These are phyloP conservation scores for Aquatica leii DNA, from an alignment of 2,888 invertebrate species.

Conservation along the genomic window DNA sequence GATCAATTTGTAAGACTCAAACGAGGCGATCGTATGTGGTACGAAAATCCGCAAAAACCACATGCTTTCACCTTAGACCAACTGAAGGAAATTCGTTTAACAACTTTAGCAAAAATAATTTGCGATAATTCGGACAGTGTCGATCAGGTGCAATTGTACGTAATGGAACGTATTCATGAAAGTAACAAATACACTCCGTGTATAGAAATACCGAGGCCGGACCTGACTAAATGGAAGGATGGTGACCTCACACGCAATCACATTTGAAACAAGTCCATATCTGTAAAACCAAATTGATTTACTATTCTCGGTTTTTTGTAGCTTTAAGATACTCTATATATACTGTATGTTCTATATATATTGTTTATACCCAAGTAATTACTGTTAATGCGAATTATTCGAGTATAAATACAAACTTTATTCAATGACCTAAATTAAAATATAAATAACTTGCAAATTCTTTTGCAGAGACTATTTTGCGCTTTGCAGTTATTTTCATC, in stretches of 20 bases:
- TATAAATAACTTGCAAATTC: conserved; percentile 8
- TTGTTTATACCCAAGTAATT: not conserved
- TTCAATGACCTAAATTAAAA: conserved; percentile 18
- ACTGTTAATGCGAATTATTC: not conserved
- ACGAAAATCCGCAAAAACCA: conserved; percentile 74
- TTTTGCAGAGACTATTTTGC: not conserved
- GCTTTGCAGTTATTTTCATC: not conserved
- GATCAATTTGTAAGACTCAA: conserved; percentile 87
- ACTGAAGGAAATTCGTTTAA: conserved; percentile 80
- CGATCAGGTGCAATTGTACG: conserved; percentile 68
- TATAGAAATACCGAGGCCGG: conserved; percentile 66
- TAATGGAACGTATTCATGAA: conserved; percentile 71
- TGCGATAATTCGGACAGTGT: conserved; percentile 80
- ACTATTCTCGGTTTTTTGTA: too few relatives aligned
- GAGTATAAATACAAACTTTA: conserved; percentile 8
- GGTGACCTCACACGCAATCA: conserved; percentile 18
- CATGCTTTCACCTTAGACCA: conserved; percentile 79
- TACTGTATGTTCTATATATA: not conserved
- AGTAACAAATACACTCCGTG: conserved; percentile 71
- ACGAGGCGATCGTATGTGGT: conserved; percentile 88
- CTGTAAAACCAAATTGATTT: conserved; percentile 10
- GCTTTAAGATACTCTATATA: not conserved
- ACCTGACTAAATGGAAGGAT: conserved; percentile 68
- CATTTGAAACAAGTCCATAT: conserved; percentile 16
- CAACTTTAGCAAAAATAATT: conserved; percentile 75